These are phyloP conservation scores for Enteromius anoplus DNA, from an alignment of 2,797 vertebrate genomes.

Conservation along the genomic window DNA sequence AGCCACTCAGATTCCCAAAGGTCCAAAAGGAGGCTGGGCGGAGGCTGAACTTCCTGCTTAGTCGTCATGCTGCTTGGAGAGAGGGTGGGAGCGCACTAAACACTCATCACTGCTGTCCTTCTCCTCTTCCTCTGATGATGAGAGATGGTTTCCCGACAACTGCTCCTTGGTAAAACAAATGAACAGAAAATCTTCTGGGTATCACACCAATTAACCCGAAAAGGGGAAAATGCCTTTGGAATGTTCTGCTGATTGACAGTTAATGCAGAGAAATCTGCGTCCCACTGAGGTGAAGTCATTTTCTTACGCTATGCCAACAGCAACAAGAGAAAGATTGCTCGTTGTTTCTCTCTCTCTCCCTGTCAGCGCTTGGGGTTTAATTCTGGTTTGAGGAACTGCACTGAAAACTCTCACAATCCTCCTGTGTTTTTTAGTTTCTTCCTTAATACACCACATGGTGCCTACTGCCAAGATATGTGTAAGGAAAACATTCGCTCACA, in stretches of 20 bases:
- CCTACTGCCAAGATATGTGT: conserved; percentile 30
- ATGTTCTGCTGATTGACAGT: conserved; percentile 50
- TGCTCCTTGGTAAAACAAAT: conserved; percentile 47
- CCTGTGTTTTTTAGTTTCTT: conserved; percentile 40
- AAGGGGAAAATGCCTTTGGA: conserved; percentile 28
- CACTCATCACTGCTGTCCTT: conserved; percentile 43
- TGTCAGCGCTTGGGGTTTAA: conserved; percentile 57
- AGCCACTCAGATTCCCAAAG: conserved; percentile 37
- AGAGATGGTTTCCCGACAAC: conserved; percentile 52
- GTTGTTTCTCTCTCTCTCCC: conserved; percentile 4
- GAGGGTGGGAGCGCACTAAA: conserved; percentile 41
- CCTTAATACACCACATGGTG: conserved; percentile 36
- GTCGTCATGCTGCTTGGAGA: conserved; percentile 34
- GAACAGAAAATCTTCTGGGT: conserved; percentile 30
- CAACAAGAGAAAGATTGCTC: conserved; percentile 32
- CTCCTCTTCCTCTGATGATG: conserved; percentile 48
- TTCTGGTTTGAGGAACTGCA: conserved; percentile 45
- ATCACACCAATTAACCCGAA: conserved; percentile 49
- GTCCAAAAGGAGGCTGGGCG: conserved; percentile 17
- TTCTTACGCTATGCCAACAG: conserved; percentile 47
- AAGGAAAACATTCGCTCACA: conserved; percentile 35
- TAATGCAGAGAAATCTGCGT: conserved; percentile 40
- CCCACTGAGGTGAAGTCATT: conserved; percentile 53
- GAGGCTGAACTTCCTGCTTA: conserved; percentile 44
- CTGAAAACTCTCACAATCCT: conserved; percentile 32